Percentiles rank a stretch among this genome's conserved stretches.
Conservation (phyloP, 2,888 invertebrate species). For the Horisme vitalbata region DNA sequence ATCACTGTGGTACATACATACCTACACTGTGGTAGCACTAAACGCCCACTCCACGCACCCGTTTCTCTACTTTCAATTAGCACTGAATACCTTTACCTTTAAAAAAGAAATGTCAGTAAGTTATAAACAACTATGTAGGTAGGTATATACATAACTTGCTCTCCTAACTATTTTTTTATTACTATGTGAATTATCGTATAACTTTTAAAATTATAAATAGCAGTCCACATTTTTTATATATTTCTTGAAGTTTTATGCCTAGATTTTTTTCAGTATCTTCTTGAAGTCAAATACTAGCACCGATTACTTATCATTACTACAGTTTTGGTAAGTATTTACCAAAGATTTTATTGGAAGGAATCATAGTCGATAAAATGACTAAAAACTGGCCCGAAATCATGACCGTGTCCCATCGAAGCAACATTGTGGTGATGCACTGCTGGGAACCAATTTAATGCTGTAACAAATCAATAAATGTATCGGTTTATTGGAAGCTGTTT, state of each 20-base stretch:
- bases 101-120: conserved; percentile 56
- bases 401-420: conserved; percentile 57
- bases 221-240: too few relatives aligned
- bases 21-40: conserved; percentile 51
- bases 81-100: conserved; percentile 64
- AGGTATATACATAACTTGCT: conserved; percentile 6
- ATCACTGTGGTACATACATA: conserved; percentile 6
- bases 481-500: conserved; percentile 81
- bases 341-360: conserved; percentile 45
- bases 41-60: conserved; percentile 69
- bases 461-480: conserved; percentile 83
- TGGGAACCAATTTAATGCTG: conserved; percentile 81
- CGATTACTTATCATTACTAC: too few relatives aligned
- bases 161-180: conserved; percentile 2
- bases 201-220: too few relatives aligned
- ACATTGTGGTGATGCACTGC: conserved; percentile 66
- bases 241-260: too few relatives aligned
- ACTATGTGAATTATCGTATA: too few relatives aligned
- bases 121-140: conserved; percentile 47
- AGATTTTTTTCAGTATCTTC: neutral
- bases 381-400: conserved; percentile 51
- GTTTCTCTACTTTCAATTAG: conserved; percentile 77
- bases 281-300: too few relatives aligned
- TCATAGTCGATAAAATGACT: conserved; percentile 43
- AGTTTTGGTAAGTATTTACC: too few relatives aligned